Base-by-base conservation (phyloP, 2,888 invertebrate species). In the Glomeris marginata region DNA sequence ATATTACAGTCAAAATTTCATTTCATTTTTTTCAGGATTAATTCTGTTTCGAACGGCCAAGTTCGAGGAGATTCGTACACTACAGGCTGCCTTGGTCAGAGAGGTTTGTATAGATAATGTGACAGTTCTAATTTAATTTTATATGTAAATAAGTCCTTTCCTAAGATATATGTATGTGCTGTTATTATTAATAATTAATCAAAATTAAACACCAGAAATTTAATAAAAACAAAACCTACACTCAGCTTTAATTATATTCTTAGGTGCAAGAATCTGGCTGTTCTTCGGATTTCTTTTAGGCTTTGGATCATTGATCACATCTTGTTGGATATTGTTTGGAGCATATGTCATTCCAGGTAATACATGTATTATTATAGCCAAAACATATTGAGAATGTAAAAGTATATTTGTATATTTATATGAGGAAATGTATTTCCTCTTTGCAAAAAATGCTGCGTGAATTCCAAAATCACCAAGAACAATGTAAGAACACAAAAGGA, bases 231-330 rank as follows among this genome's bases (percentile, higher is more conserved):
- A 10, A 8, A 10, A 13, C 42, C 5, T 18, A n/a, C 21, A 18
- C 42, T 6, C 13, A 36, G 33, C 3, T 47, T 38, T 37, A 21
- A 10, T 51, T 52, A 33, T 51, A 44, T 28, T 51, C 52, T 49
- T 22, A 59, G 52, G 37, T 53, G 83, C 94, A 1, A 77, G 90
- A 54, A 76, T 88, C 18, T 98, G 95, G 94, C 74, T 98, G 11
- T 91, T 99, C 66, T 72, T 94, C 47, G 98, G 97, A 1, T 97
- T 98, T 67, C 84, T 97, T 1, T 77, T 98, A 63, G 92, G 94
- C 20, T 99, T 98, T 66, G 88, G 91, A 0, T 82, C 94, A 0
- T 78, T 98, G 33, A 92, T 98, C 58, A 94, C 94, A 1, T 81
- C 95, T 5, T 83, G 87, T 61, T 95, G 95, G 92, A 87, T 98